phyloP scores from a whole-genome alignment of 2,797 vertebrate genomes.

The Poecilia velifera region DNA sequence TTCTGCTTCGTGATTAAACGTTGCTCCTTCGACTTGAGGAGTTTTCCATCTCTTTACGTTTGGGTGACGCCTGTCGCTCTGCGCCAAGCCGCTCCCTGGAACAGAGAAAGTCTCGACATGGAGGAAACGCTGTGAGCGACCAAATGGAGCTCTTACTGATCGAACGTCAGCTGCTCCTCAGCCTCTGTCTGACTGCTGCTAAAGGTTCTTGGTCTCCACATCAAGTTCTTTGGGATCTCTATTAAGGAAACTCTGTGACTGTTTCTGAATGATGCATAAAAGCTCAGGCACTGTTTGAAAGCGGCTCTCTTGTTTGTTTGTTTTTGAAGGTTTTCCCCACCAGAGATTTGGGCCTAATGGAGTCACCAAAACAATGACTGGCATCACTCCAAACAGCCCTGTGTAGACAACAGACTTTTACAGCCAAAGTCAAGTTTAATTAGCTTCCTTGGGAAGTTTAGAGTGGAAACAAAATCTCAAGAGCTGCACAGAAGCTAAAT shows the following conservation, averaged over 20 bases:
- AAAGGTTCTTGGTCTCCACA: constrained; percentile 21
- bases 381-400: constrained; percentile 57
- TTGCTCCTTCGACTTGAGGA: not conserved
- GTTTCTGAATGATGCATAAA: constrained; percentile 4
- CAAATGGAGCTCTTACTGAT: constrained; percentile 61
- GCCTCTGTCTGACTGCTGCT: constrained; percentile 41
- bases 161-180: constrained; percentile 19
- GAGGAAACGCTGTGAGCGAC: constrained; percentile 57
- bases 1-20: not conserved
- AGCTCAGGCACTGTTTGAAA: not conserved
- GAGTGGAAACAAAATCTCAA: constrained; percentile 34
- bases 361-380: constrained; percentile 64
- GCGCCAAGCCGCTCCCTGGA: constrained; percentile 53
- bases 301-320: constrained; percentile 37
- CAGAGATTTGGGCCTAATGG: constrained; percentile 25
- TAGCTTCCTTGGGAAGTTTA: constrained; percentile 44
- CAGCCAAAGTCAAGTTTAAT: constrained; percentile 56
- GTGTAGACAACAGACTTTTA: constrained; percentile 52
- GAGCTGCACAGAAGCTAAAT: constrained; percentile 32
- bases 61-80: constrained; percentile 15
- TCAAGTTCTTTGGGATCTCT: not conserved
- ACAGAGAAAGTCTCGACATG: constrained; percentile 25
- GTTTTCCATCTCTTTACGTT: constrained; percentile 2
- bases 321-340: constrained; percentile 9
- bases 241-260: not conserved